These are phyloP conservation scores for Charaxes varanes DNA, from an alignment of 1,140 invertebrate species.

Conservation along the genomic window DNA sequence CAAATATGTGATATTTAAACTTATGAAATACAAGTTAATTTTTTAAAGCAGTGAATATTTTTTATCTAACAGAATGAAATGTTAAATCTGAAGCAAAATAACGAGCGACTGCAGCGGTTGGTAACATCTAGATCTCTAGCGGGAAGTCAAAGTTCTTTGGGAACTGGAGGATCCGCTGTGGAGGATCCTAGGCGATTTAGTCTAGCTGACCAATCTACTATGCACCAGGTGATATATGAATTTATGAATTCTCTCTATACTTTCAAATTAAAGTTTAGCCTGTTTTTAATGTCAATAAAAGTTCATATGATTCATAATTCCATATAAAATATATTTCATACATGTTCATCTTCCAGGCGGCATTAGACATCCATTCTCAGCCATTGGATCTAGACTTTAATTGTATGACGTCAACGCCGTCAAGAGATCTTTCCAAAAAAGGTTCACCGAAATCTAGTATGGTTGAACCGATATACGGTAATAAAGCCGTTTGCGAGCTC, in stretches of 20 bases:
- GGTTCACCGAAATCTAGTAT: conserved; percentile 61
- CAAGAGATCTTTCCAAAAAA: conserved; percentile 62
- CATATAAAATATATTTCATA: too few species aligned
- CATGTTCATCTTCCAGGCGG: conserved; percentile 33
- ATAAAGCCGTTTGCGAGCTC: conserved; percentile 60
- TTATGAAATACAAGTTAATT: too few species aligned
- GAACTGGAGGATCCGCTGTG: conserved; percentile 56
- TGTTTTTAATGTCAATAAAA: too few species aligned
- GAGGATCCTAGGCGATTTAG: conserved; percentile 68
- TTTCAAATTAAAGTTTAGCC: background rate
- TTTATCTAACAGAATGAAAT: conserved; percentile 88
- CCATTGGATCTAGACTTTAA: conserved; percentile 68
- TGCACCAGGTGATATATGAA: conserved; percentile 58
- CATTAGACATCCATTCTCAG: conserved; percentile 64
- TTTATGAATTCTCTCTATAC: too few species aligned
- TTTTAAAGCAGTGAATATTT: too few species aligned
- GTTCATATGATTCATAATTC: too few species aligned
- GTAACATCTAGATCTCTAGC: conserved; percentile 88
- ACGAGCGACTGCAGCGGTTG: conserved; percentile 92
- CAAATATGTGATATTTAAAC: too few species aligned
- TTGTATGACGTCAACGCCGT: conserved; percentile 63
- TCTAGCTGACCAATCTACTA: conserved; percentile 61
- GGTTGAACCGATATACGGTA: conserved; percentile 63
- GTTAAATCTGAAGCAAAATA: conserved; percentile 96
- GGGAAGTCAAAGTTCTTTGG: conserved; percentile 86